Conservation (phyloP, 1,140 invertebrate genomes). For the Lethocerus indicus region DNA sequence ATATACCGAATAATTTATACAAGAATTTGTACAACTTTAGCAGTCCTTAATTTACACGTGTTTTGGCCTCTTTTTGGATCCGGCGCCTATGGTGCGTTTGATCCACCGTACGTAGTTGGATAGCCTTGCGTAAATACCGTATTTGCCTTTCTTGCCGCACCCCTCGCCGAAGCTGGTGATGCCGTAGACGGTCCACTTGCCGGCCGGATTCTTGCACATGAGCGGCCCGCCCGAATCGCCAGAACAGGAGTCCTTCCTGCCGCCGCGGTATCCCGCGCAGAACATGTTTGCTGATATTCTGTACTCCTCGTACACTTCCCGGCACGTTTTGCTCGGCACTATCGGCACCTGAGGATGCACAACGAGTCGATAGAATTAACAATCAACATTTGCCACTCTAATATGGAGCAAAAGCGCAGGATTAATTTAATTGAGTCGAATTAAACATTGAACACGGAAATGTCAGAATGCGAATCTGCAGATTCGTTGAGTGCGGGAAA, state of each 20-base stretch:
- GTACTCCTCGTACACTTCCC: constrained; percentile 37
- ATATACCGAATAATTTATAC: neutral
- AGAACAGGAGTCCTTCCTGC: constrained; percentile 46
- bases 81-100: constrained; percentile 32
- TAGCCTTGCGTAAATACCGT: constrained; percentile 78
- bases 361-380: no score
- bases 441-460: no score
- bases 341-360: constrained; percentile 36
- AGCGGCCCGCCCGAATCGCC: constrained; percentile 62
- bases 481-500: no score
- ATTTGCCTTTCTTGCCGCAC: constrained; percentile 78
- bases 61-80: neutral
- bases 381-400: no score
- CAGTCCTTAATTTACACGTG: neutral
- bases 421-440: no score
- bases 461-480: no score
- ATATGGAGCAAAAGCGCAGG: no score
- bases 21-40: neutral
- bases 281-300: constrained; percentile 76
- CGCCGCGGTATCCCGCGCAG: constrained; percentile 55
- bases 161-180: constrained; percentile 91
- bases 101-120: constrained; percentile 81
- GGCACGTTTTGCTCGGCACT: constrained; percentile 26
- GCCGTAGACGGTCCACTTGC: constrained; percentile 59
- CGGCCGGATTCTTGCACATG: constrained; percentile 27